A percentile compares a stretch with the other conserved stretches of the same genome.
Conservation (phyloP, 2,113 vertebrate species). For the Nyctibius bracteatus region DNA sequence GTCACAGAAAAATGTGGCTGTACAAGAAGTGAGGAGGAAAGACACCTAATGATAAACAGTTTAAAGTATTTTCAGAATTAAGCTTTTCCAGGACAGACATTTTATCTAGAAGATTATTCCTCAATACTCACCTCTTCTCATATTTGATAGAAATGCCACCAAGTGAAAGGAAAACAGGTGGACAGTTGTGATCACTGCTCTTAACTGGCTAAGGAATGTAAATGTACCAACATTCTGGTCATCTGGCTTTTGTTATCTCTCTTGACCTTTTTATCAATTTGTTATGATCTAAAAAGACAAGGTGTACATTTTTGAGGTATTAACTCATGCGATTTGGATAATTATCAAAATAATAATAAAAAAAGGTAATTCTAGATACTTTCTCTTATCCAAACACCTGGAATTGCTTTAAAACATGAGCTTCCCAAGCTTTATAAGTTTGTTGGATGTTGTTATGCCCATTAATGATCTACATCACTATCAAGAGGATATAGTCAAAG, state of each 20-base stretch:
- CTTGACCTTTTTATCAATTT: not conserved
- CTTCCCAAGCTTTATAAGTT: not conserved
- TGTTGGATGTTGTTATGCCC: not conserved
- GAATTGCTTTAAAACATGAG: not conserved
- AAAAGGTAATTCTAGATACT: not conserved
- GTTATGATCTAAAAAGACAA: not conserved
- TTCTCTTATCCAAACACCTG: not conserved
- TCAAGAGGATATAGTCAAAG: not conserved
- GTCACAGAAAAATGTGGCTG: not conserved
- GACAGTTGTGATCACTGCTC: not conserved
- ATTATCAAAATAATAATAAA: not conserved
- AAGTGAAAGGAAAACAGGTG: not conserved
- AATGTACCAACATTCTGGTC: not conserved
- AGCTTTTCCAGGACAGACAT: not conserved
- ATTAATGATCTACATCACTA: not conserved
- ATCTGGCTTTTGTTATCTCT: not conserved
- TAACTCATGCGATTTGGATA: not conserved
- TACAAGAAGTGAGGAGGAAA: not conserved
- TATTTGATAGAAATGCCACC: not conserved
- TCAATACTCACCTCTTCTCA: not conserved
- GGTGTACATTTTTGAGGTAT: rapidly evolving
- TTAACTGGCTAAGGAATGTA: not conserved
- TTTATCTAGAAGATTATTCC: not conserved
- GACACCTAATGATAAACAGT: not conserved
- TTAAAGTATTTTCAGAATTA: not conserved